Evolutionary conservation across 2,888 invertebrate genomes (phyloP), one percentile per base, ranked within the genome.

Genomic region (Apodemia hepburni): DNA sequence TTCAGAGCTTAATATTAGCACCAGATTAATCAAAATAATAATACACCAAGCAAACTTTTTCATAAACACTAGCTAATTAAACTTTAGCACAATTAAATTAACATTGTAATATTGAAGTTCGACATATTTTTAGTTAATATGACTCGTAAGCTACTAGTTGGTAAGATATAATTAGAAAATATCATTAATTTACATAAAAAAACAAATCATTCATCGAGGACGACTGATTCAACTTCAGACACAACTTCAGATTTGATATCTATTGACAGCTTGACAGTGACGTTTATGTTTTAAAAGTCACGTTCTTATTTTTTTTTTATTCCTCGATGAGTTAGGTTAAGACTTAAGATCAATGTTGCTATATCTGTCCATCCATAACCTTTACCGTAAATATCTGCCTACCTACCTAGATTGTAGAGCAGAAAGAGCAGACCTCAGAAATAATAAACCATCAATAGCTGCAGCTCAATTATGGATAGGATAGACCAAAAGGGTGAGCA

Each of bases 131-230:
- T 15, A 29, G n/a, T 15, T 15, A 22, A 29, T 15, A 29, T 57
- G 8, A 29, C 8, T 15, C 27, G 29, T 57, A 4, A 12, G 54
- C 12, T 29, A 15, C 54, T 15, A 57, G 27, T 15, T 57, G n/a
- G 15, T 57, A n/a, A 57, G 27, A 27, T 57, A 29, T 29, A 17
- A 47, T 47, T 47, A 47, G 45, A 47, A 47, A 47, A 47, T 47
- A 47, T 47, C n/a, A 47, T 47, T 47, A 47, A 17, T 47, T 47
- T 47, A 17, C n/a, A 17, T 47, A 47, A 47, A 47, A 47, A 47
- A 47, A 47, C 45, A 47, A 47, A 17, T 47, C 45, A 47, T 47
- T 47, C 22, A 7, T 7, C 45, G 45, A 45, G 45, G 45, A 45
- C 45, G 8, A 47, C 45, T 47, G 45, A 4, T 47, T 47, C 15